Evolutionary conservation across 2,888 invertebrate genomes (phyloP).

Genomic region (Malthinus flaveolus): DNA sequence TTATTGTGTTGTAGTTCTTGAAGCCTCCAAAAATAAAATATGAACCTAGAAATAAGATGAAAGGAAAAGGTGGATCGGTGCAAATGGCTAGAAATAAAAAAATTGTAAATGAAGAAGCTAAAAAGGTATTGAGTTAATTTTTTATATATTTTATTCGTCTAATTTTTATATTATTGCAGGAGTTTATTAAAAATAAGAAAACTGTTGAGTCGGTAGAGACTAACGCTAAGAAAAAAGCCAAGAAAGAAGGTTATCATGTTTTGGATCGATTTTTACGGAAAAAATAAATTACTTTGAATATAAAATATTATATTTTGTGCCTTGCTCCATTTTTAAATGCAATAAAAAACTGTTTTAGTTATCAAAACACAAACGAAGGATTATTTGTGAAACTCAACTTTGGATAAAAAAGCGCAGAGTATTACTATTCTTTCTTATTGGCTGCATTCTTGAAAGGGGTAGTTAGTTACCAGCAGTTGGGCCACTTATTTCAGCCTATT

Average conservation of each 20-base stretch:
- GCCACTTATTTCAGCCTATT: too few relatives aligned
- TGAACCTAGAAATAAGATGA: constrained; percentile 72
- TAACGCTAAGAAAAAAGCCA: constrained; percentile 44
- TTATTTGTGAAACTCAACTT: too few relatives aligned
- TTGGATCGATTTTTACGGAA: constrained; percentile 73
- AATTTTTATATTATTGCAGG: constrained; percentile 50
- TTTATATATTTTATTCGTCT: constrained; percentile 17
- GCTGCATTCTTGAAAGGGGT: too few relatives aligned
- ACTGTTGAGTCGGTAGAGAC: constrained; percentile 49
- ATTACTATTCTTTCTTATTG: too few relatives aligned
- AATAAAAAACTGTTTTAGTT: too few relatives aligned
- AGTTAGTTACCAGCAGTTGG: too few relatives aligned
- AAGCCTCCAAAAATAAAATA: constrained; percentile 80
- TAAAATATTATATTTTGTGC: too few relatives aligned
- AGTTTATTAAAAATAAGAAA: constrained; percentile 58
- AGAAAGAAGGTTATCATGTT: constrained; percentile 56
- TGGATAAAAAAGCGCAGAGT: too few relatives aligned
- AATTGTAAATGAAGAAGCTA: constrained; percentile 70
- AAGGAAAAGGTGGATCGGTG: constrained; percentile 76
- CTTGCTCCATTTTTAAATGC: too few relatives aligned
- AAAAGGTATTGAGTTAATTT: constrained; percentile 59
- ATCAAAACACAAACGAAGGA: too few relatives aligned
- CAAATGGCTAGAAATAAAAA: constrained; percentile 75
- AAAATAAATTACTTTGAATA: constrained; percentile 1
- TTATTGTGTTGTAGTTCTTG: constrained; percentile 61